Evolutionary conservation across 2,797 vertebrate genomes (phyloP).

Genomic region (Typhlichthys eigenmanni): DNA sequence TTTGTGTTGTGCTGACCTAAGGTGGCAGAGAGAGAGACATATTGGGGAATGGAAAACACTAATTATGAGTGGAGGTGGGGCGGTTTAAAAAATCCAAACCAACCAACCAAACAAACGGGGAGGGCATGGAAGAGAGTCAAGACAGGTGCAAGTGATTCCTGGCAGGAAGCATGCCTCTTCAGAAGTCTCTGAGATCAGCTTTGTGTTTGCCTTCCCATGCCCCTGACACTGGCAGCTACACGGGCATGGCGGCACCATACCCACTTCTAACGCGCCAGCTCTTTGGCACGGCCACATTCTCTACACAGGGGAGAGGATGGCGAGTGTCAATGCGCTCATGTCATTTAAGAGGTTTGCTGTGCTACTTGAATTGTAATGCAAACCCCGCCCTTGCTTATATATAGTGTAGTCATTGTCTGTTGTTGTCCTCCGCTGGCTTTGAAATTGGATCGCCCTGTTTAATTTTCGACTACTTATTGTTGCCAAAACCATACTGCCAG

Average conservation of each 20-base stretch:
- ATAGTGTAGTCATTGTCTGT: no score
- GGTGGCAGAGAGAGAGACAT: slow-evolving; percentile 3
- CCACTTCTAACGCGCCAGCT: slow-evolving; percentile 43
- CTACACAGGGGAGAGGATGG: slow-evolving; percentile 16
- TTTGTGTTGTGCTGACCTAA: slow-evolving; percentile 69
- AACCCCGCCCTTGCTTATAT: no score
- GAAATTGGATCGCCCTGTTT: no score
- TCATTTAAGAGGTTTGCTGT: no score
- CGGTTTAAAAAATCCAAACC: slow-evolving; percentile 31
- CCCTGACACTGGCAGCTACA: slow-evolving; percentile 55
- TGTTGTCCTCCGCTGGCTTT: no score
- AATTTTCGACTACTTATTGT: no score
- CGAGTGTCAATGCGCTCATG: neutral
- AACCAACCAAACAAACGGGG: neutral
- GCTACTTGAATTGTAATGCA: no score
- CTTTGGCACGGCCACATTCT: slow-evolving; percentile 50
- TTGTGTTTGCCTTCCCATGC: slow-evolving; percentile 82
- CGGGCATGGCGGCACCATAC: slow-evolving; percentile 53
- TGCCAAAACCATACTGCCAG: no score
- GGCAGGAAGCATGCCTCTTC: slow-evolving; percentile 67
- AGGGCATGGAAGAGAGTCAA: slow-evolving; percentile 47
- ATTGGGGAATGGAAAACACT: slow-evolving; percentile 13
- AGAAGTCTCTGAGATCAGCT: slow-evolving; percentile 73
- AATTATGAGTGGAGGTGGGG: slow-evolving; percentile 28
- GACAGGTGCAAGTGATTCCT: slow-evolving; percentile 76